Conservation (phyloP, 2,888 invertebrate species). For the Trissonchulus latispiculum region DNA sequence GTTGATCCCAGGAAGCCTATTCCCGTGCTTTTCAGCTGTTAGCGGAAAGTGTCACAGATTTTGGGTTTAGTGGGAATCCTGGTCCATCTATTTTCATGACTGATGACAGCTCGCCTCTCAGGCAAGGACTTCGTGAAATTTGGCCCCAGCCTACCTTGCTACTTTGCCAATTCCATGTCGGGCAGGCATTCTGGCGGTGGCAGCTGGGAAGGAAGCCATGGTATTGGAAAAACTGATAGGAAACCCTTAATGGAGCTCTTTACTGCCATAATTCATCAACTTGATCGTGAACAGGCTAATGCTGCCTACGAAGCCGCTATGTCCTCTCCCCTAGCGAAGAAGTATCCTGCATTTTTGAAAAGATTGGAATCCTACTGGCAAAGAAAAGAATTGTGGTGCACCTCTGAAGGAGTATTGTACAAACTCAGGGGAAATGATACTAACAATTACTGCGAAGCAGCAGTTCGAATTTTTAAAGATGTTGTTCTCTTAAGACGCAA, state of each 20-base stretch:
- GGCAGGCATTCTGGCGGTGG: not conserved
- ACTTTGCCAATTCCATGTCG: not conserved
- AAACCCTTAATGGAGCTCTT: not conserved
- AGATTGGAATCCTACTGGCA: not conserved
- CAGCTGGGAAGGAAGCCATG: not conserved
- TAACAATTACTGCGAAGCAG: constrained; percentile 7
- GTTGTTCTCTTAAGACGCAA: not conserved
- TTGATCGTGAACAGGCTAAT: not conserved
- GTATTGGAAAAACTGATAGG: not conserved
- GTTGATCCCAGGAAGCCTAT: not conserved
- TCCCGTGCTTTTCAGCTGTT: not conserved
- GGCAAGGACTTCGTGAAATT: not conserved
- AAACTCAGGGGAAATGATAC: not conserved
- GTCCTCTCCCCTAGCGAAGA: not conserved
- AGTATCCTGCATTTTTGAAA: constrained; percentile 3
- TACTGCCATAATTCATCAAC: not conserved
- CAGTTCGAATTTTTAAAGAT: not conserved
- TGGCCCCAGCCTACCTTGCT: not conserved
- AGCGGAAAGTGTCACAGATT: not conserved
- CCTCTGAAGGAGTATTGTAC: not conserved
- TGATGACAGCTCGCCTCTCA: not conserved
- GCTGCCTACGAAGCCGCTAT: not conserved
- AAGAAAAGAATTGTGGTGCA: not conserved
- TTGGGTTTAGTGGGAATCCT: not conserved
- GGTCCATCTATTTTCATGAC: not conserved